Conservation (phyloP, 2,797 vertebrate species). For the Furcifer pardalis region DNA sequence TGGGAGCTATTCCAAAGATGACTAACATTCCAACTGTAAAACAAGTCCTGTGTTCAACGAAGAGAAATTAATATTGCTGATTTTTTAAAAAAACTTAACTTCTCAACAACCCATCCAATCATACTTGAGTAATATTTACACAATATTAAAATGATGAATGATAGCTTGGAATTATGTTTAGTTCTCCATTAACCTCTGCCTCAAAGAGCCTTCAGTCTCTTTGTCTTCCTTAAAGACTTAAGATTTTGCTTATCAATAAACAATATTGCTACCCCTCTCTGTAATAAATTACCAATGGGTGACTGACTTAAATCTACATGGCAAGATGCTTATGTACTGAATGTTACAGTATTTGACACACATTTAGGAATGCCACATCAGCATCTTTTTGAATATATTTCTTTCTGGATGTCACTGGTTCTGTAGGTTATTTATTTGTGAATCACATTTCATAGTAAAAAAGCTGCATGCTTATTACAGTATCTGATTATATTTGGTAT, state of each 20-base stretch:
- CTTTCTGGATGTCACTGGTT: background rate
- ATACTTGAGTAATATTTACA: background rate
- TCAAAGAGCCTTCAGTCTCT: too few species aligned
- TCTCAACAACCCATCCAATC: background rate
- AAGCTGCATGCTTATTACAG: background rate
- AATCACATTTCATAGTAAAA: background rate
- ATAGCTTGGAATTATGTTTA: background rate
- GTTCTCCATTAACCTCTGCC: too few species aligned
- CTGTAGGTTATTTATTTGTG: background rate
- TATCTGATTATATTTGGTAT: background rate
- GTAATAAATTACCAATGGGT: background rate
- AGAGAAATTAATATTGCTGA: background rate
- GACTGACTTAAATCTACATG: fast-evolving
- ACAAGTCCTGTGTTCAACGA: background rate
- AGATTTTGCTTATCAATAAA: too few species aligned
- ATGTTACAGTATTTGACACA: background rate
- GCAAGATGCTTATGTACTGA: background rate
- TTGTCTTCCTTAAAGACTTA: too few species aligned
- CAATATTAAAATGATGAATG: background rate
- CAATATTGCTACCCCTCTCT: background rate
- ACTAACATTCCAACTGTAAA: background rate
- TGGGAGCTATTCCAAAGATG: background rate
- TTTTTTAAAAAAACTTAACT: background rate
- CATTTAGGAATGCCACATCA: fast-evolving
- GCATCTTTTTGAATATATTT: background rate